Conservation (phyloP, 2,888 invertebrate genomes). For the Drosophila glabriapex region DNA sequence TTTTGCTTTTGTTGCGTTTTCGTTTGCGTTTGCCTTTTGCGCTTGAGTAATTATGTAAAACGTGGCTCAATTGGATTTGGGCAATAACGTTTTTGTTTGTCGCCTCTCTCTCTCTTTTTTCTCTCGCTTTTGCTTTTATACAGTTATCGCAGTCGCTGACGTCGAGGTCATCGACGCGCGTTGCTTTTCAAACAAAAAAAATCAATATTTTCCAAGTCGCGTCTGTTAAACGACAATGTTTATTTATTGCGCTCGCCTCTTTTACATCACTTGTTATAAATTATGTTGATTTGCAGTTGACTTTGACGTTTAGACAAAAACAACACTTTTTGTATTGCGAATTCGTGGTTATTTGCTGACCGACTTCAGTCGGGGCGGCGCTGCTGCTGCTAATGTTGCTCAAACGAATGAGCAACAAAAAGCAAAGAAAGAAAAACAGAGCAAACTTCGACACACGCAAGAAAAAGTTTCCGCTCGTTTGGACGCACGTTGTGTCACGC, state of each 20-base stretch:
- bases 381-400: slow-evolving; percentile 37
- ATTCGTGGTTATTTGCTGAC: slow-evolving; percentile 31
- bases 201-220: slow-evolving; percentile 62
- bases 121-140: slow-evolving; percentile 43
- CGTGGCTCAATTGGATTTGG: slow-evolving; percentile 66
- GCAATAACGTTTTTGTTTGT: slow-evolving; percentile 38
- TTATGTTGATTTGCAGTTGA: slow-evolving; percentile 15
- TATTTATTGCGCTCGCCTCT: slow-evolving; percentile 23
- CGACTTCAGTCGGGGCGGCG: slow-evolving; percentile 44
- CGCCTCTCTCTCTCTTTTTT: slow-evolving; percentile 27
- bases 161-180: slow-evolving; percentile 76
- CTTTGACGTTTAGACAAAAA: slow-evolving; percentile 26
- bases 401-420: slow-evolving; percentile 61
- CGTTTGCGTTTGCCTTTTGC: slow-evolving; percentile 50
- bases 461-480: slow-evolving; percentile 75
- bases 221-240: slow-evolving; percentile 20
- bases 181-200: slow-evolving; percentile 54
- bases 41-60: slow-evolving; percentile 73
- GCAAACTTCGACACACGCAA: slow-evolving; percentile 46
- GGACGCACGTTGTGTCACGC: slow-evolving; percentile 76
- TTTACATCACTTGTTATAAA: slow-evolving; percentile 8
- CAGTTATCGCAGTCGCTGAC: slow-evolving; percentile 35
- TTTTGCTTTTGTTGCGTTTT: slow-evolving; percentile 30
- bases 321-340: slow-evolving; percentile 32
- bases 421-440: slow-evolving; percentile 67